Percentiles rank a stretch among this genome's conserved stretches.
Evolutionary conservation across 2,113 vertebrate species (phyloP).

Genomic region (Cygnus atratus): DNA sequence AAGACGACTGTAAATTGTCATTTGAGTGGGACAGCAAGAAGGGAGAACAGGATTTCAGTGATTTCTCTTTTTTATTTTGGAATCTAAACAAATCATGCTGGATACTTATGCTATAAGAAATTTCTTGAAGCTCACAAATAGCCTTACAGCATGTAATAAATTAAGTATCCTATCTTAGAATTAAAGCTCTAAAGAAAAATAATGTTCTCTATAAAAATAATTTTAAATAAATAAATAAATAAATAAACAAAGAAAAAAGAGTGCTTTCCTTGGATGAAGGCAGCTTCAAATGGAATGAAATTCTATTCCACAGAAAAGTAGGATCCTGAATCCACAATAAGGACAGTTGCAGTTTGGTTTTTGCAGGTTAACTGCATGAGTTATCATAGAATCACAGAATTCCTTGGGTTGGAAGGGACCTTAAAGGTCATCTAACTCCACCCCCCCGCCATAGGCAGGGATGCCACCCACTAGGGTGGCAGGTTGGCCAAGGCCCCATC

Average conservation of each 20-base stretch:
- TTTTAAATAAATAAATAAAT: background rate
- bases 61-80: background rate
- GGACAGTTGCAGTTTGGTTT: no score
- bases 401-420: no score
- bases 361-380: no score
- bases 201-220: background rate
- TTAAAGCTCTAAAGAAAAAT: background rate
- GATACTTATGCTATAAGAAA: fast-evolving
- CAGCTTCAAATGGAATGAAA: background rate
- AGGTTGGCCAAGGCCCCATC: no score
- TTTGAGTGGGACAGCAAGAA: background rate
- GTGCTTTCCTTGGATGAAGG: background rate
- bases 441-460: no score
- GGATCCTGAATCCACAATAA: no score
- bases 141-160: background rate
- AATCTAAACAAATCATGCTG: background rate
- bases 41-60: background rate
- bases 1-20: background rate
- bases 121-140: background rate
- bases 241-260: no score
- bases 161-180: background rate
- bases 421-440: no score
- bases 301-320: background rate
- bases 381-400: no score
- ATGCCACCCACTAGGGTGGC: no score